Evolutionary conservation across 2,888 invertebrate species (phyloP), one percentile per base, ranked within the genome.

Genomic region (Oxyscelio sp.): DNA sequence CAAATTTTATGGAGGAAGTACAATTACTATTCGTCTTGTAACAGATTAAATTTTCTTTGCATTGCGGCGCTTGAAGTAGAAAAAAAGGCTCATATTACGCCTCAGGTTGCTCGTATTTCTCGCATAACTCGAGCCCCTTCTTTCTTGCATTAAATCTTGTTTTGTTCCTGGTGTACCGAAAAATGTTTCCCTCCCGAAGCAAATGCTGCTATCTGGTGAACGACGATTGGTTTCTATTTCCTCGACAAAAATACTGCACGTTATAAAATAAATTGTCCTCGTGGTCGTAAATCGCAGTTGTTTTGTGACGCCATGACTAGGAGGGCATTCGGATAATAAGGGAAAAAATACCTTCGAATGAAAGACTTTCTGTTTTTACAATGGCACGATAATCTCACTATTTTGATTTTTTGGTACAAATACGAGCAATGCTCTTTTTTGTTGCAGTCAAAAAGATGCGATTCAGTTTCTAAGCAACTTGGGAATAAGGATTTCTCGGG

Each of bases 251-350:
- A 54, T 81, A 81, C 66, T 66, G 78, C 59, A 79, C 83, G 75
- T 79, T 75, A 79, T 83, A 79, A 83, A 79, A 74, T 79, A 74
- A 83, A 83, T 83, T 83, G 78, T 74, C 65, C 63, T 31, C 50
- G 54, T 52, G 40, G 74, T 40, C 74, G 70, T 83, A 83, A 83
- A 83, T 83, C 79, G 78, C 78, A 70, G 70, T 66, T 79, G 83
- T 65, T 83, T 81, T 81, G 80, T 81, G 66, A 54, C 54, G 68
- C 74, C 59, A 68, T 54, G 50, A 71, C 65, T 79, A 71, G 56
- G 63, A 79, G 56, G 54, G 58, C 24, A 24, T 31, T 59, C 31
- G 45, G 52, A 58, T 75, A 71, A 61, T 71, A 70, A 71, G 56
- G 59, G 68, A 59, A 74, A 59, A 80, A 80, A 52, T 21, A 54